Evolutionary conservation across 2,888 invertebrate species (phyloP).

Genomic region (Mimachlamys varia): DNA sequence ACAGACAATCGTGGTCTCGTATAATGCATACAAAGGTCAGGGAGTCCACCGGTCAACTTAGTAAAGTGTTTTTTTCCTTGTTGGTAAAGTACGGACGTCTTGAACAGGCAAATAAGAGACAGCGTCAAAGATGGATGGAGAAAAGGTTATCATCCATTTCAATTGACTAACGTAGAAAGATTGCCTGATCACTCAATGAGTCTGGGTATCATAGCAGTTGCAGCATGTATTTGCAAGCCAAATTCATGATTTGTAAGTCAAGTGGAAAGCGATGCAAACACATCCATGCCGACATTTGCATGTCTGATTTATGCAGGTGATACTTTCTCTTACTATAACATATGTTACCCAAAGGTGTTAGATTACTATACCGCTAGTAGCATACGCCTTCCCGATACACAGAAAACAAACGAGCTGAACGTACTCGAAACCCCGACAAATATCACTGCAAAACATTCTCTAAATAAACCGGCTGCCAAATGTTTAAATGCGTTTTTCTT

Average conservation of each 20-base stretch:
- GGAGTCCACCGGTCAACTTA: too few relatives aligned
- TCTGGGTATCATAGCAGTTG: too few relatives aligned
- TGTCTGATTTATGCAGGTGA: neutral
- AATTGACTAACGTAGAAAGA: too few relatives aligned
- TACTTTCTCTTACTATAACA: neutral
- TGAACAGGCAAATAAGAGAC: too few relatives aligned
- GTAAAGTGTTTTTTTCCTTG: too few relatives aligned
- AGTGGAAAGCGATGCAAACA: neutral
- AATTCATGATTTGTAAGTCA: neutral
- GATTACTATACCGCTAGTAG: neutral
- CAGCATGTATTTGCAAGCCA: too few relatives aligned
- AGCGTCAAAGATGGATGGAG: too few relatives aligned
- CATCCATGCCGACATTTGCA: neutral
- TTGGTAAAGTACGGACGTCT: too few relatives aligned
- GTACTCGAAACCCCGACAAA: neutral
- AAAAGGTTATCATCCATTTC: too few relatives aligned
- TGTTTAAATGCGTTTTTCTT: conserved; percentile 9
- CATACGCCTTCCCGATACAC: neutral
- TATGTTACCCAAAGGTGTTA: neutral
- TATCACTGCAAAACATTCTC: neutral
- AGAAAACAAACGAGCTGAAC: neutral
- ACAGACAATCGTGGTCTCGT: too few relatives aligned
- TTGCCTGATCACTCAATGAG: too few relatives aligned
- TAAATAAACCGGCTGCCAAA: neutral
- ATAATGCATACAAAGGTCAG: too few relatives aligned